Evolutionary conservation across 2,888 invertebrate species (phyloP), one percentile per base, ranked within the genome.

Genomic region (Ligdia adustata): DNA sequence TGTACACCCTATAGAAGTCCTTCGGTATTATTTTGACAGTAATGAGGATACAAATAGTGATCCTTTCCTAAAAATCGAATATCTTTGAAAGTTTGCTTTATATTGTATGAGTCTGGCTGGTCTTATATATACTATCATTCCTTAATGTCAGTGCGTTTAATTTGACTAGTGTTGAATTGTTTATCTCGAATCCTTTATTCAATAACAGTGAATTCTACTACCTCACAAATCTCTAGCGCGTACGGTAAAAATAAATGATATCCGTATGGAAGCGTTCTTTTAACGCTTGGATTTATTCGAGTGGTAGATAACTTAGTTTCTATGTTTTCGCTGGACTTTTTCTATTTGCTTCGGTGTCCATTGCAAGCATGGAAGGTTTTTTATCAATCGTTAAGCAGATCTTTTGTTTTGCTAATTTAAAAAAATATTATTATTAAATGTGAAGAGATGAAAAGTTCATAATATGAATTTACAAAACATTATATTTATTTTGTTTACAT

Each of bases 121-220:
- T 72, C 64, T 64, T 58, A 61, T 57, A n/a, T n/a, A 67, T 61
- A 47, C 60, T 58, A 66, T 73, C 73, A 74, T 67, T 65, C 57
- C 64, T 54, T 55, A 57, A 62, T 61, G n/a, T 66, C 57, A 45
- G 41, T 32, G 33, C 41, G 52, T 35, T 68, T 55, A 64, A 55
- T 53, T 62, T 71, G 68, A 71, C 67, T 69, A 70, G 75, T 73
- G 64, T 57, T 56, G 59, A 66, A 71, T 69, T 70, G 70, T 74
- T 72, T 72, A 68, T 71, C 66, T 65, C 61, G 53, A 61, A 64
- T 60, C 54, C 61, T 50, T 64, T 55, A 55, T 57, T 54, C 44
- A 55, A 65, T 62, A 69, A 69, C 63, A 61, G 62, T 60, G 53
- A 62, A 46, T 55, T 62, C 50, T 52, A 62, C 59, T 33, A 39